Evolutionary conservation across 2,888 invertebrate species (phyloP), one percentile per base, ranked within the genome.

Genomic region (Rhopalosiphum nymphaeae): DNA sequence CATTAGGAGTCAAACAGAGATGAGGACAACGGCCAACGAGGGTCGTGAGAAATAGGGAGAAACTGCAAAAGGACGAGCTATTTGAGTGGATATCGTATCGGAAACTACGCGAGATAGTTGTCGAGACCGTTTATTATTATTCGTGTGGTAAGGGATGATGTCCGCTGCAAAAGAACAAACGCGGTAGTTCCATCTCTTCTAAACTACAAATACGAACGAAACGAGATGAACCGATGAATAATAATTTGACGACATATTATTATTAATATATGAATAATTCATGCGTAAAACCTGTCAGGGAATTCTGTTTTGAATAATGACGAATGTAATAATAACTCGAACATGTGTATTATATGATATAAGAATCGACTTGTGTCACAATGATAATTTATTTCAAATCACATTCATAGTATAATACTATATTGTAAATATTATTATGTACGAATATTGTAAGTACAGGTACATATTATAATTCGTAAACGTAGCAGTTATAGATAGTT

Each of bases 301-400:
- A 44, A 57, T 89, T 61, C 89, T 89, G 57, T 42, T 89, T 89
- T 89, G 89, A 57, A 89, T 89, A 57, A 89, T 89, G 44, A 44
- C 57, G 57, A 61, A 89, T 61, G 89, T 44, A 61, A 89, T 89
- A 86, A 29, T 46, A 42, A 26, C 89, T 26, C 89, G 44, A 61
- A 61, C 57, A 57, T 44, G 57, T 89, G 44, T 44, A 42, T 42
- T 10, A 13, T 57, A 42, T 57, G 4, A 44, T 56, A 16, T 89
- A 89, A 89, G 57, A 57, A 44, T 89, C 9, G 29, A 46, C 57
- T 89, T 44, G 42, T 56, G 57, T 29, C 29, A 29, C 89, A 9
- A 21, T 11, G n/a, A 16, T 44, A 57, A 89, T 61, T 89, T 29
- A 57, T 44, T 61, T 89, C 57, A 36, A 61, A 89, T 57, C 5